Base-by-base conservation (phyloP, 2,888 invertebrate species). In the Boloria selene region DNA sequence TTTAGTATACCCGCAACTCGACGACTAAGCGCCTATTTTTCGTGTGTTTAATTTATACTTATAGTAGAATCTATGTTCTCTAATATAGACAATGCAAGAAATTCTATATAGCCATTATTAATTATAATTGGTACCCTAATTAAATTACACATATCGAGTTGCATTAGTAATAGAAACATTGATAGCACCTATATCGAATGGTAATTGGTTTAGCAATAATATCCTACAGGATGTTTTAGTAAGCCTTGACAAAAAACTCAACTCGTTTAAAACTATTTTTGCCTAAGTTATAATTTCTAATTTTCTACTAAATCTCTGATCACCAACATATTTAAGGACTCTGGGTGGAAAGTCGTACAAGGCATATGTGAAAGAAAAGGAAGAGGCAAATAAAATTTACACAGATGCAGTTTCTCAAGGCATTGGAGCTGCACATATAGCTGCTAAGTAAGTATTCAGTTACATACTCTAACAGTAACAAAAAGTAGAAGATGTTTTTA, bases 341-440 rank as follows among this genome's bases (percentile, higher is more conserved):
- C 87, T 95, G 13, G 93, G 93, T 65, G 94, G 94, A 22, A 94
- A 94, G 78, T 86, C 93, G 3, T 95, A 94, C 79, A 93, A 93
- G 72, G 94, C 95, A 0, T 94, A 94, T 73, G 94, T 95, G 0
- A 93, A 94, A 77, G 94, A 94, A 77, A 94, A 94, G 75, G 93
- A 94, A 75, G 93, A 94, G 78, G 95, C 95, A 0, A 93, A 94
- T 76, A 85, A 91, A 76, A 93, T 93, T 51, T 94, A 93, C 75
- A 83, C 87, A 31, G 79, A 93, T 72, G 95, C 95, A 0, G 93
- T 94, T 2, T 87, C 89, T 2, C 90, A 91, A 63, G 95, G 95
- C n/a, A 76, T 92, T 49, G 90, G 93, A 13, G 95, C 95, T 4
- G 95, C 93, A 14, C 94, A 94, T 72, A 91, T 95, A 2, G 87